Conservation (phyloP, 2,113 vertebrate genomes). For the Herpailurus yagouaroundi region DNA sequence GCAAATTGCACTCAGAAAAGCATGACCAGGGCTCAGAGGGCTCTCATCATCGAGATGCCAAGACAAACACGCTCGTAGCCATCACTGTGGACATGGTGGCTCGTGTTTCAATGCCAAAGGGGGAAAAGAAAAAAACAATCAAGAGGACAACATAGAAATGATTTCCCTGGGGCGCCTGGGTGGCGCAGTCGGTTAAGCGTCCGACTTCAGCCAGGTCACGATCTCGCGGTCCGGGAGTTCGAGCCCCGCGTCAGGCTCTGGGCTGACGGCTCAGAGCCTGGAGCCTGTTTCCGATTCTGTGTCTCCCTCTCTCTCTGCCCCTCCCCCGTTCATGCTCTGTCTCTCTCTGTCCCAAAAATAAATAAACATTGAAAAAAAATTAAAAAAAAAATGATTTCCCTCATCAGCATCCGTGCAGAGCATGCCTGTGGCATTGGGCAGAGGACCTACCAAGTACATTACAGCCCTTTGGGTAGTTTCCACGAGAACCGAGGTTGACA, state of each 20-base stretch:
- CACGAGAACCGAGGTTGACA: background rate
- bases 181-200: too few species aligned
- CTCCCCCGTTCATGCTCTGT: too few species aligned
- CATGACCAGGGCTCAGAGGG: background rate
- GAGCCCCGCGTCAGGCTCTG: too few species aligned
- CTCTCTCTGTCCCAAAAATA: too few species aligned
- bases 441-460: background rate
- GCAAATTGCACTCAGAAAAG: background rate
- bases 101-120: background rate
- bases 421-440: background rate
- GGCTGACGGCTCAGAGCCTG: too few species aligned
- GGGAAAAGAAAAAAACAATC: background rate
- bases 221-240: too few species aligned
- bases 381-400: background rate
- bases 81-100: background rate
- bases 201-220: too few species aligned
- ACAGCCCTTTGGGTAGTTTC: background rate
- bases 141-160: rapidly evolving
- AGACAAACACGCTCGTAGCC: background rate
- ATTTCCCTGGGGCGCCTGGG: too few species aligned
- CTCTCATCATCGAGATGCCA: background rate
- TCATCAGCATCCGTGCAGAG: background rate
- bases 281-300: too few species aligned
- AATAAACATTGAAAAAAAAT: too few species aligned
- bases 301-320: too few species aligned